Evolutionary conservation across 2,888 invertebrate species (phyloP).

Genomic region (Polymixis lichenea): DNA sequence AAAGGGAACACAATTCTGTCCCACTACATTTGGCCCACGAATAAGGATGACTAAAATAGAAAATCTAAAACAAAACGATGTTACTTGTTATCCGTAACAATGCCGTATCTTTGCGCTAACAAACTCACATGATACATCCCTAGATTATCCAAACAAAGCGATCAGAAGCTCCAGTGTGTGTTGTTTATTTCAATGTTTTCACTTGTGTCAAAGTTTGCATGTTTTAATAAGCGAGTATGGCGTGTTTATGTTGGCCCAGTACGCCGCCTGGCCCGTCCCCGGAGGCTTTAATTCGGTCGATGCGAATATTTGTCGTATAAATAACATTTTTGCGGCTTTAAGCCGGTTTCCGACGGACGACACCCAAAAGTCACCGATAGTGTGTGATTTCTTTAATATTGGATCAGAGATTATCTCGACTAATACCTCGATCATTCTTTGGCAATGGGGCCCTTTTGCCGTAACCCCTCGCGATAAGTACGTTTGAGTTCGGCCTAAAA

Average conservation of each 20-base stretch:
- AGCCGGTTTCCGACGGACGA: constrained; percentile 64
- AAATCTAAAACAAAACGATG: constrained; percentile 10
- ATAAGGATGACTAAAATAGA: constrained; percentile 33
- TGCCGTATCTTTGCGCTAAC: constrained; percentile 58
- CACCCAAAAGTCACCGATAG: constrained; percentile 61
- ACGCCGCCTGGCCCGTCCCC: constrained; percentile 62
- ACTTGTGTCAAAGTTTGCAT: constrained; percentile 57
- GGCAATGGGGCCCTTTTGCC: constrained; percentile 75
- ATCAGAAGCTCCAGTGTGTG: constrained; percentile 32
- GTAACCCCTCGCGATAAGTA: constrained; percentile 85
- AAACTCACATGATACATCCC: constrained; percentile 40
- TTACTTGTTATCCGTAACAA: constrained; percentile 56
- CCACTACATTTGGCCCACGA: neutral
- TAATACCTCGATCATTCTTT: constrained; percentile 71
- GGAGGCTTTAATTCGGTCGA: constrained; percentile 65
- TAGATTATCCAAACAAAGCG: constrained; percentile 39
- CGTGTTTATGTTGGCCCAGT: constrained; percentile 62
- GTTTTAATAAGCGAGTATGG: constrained; percentile 63
- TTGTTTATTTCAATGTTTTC: constrained; percentile 53
- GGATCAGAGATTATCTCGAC: constrained; percentile 64
- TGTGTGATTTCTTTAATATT: constrained; percentile 66
- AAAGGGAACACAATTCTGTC: constrained; percentile 34
- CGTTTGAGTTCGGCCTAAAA: constrained; percentile 84
- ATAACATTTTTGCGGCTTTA: constrained; percentile 60
- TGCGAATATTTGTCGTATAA: constrained; percentile 61